These are phyloP conservation scores for Drosophila sproati DNA, from an alignment of 1,140 invertebrate genomes.

Conservation along the genomic window DNA sequence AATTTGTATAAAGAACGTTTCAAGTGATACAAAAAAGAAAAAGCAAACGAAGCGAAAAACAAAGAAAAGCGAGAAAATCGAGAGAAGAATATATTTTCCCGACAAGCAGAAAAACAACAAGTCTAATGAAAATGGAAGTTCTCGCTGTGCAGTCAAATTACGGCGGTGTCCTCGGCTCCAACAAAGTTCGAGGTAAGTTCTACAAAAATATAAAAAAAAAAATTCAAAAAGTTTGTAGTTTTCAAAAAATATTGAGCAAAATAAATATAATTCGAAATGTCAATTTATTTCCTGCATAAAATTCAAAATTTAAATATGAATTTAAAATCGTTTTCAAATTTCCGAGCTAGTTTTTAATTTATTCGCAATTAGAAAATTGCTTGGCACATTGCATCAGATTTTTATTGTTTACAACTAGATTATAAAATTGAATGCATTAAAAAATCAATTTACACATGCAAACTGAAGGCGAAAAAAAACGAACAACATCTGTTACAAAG, in stretches of 20 bases:
- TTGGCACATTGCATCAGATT: conserved; percentile 37
- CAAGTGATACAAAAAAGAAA: conserved; percentile 61
- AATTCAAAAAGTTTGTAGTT: neutral
- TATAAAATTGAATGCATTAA: conserved; percentile 50
- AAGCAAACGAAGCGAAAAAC: conserved; percentile 36
- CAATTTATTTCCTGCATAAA: neutral
- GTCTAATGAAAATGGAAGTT: conserved; percentile 84
- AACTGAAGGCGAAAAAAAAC: conserved; percentile 52
- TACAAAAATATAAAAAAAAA: neutral
- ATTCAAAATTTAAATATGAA: neutral
- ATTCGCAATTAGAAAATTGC: neutral
- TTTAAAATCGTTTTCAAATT: neutral
- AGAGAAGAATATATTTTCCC: conserved; percentile 45
- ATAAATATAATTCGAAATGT: no score
- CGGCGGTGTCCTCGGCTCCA: conserved; percentile 70
- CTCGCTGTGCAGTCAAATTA: conserved; percentile 78
- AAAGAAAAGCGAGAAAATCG: conserved; percentile 45
- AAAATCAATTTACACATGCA: conserved; percentile 70
- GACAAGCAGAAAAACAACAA: conserved; percentile 36
- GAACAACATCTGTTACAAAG: conserved; percentile 44
- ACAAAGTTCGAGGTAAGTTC: conserved; percentile 83
- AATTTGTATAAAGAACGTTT: conserved; percentile 50
- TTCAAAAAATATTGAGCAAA: neutral
- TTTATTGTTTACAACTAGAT: conserved; percentile 22
- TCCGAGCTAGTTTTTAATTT: neutral